Conservation (phyloP, 2,113 vertebrate species). For the Oryzias javanicus region DNA sequence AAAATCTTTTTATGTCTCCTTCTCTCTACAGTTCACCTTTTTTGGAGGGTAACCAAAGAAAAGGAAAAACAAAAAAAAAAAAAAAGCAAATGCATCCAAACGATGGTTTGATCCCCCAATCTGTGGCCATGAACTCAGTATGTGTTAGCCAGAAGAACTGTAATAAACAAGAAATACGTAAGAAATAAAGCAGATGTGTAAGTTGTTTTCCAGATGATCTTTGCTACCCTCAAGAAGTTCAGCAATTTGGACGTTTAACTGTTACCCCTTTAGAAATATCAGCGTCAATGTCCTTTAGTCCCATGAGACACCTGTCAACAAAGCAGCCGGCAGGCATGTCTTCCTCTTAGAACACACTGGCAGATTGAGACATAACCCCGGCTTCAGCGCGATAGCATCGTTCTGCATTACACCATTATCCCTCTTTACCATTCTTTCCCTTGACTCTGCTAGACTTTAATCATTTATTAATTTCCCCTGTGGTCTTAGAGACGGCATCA, state of each 20-base stretch:
- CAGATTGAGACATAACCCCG: slow-evolving; percentile 58
- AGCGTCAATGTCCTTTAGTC: slow-evolving; percentile 39
- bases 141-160: no score
- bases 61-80: no score
- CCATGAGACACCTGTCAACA: slow-evolving; percentile 50
- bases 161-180: no score
- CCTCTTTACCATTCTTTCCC: slow-evolving; percentile 65
- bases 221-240: background rate
- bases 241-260: slow-evolving; percentile 2
- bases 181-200: background rate
- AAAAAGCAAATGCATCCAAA: no score
- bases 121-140: no score
- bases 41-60: no score
- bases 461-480: slow-evolving; percentile 77
- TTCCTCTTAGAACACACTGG: slow-evolving; percentile 25
- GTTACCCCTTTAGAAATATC: slow-evolving; percentile 14
- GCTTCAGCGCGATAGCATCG: slow-evolving; percentile 57
- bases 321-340: slow-evolving; percentile 19
- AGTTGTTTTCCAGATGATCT: background rate
- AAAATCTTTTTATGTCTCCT: no score
- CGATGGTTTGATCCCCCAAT: no score
- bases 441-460: slow-evolving; percentile 68
- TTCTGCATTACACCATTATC: slow-evolving; percentile 60
- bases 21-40: no score
- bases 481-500: slow-evolving; percentile 62